Percentiles rank a stretch among this genome's conserved stretches.
phyloP scores from a whole-genome alignment of 2,888 invertebrate genomes.

The Minunthozetes semirufus region DNA sequence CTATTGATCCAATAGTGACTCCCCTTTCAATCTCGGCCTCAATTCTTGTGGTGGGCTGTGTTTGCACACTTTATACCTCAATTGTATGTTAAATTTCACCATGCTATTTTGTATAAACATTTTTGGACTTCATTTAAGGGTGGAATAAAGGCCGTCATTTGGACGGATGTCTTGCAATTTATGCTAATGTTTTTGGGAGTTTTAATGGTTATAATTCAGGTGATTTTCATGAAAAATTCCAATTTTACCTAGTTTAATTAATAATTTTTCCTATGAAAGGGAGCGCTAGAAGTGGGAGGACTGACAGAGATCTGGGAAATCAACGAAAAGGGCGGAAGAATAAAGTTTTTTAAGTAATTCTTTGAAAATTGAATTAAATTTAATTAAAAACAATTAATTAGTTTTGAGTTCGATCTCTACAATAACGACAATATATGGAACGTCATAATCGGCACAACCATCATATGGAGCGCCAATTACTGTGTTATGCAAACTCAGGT shows the following conservation, averaged over 20 bases:
- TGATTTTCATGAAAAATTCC: neutral
- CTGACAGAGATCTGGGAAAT: conserved; percentile 56
- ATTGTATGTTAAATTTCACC: conserved; percentile 59
- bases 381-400: neutral
- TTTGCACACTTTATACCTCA: conserved; percentile 75
- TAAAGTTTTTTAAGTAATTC: conserved; percentile 39
- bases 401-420: conserved; percentile 32
- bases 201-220: conserved; percentile 60
- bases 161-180: conserved; percentile 82
- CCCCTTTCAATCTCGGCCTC: conserved; percentile 77
- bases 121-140: conserved; percentile 53
- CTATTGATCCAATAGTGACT: conserved; percentile 55
- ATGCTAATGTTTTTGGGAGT: conserved; percentile 75
- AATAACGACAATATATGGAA: conserved; percentile 36
- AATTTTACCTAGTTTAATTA: neutral
- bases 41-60: conserved; percentile 59
- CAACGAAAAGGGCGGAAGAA: conserved; percentile 62
- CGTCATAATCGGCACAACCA: conserved; percentile 50
- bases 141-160: conserved; percentile 68
- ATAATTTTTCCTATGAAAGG: neutral
- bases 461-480: conserved; percentile 79
- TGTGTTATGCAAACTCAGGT: conserved; percentile 84
- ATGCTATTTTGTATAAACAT: neutral
- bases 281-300: conserved; percentile 32
- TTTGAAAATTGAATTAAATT: neutral